Conservation (phyloP, 2,888 invertebrate species). For the Standfussiana lucernea region DNA sequence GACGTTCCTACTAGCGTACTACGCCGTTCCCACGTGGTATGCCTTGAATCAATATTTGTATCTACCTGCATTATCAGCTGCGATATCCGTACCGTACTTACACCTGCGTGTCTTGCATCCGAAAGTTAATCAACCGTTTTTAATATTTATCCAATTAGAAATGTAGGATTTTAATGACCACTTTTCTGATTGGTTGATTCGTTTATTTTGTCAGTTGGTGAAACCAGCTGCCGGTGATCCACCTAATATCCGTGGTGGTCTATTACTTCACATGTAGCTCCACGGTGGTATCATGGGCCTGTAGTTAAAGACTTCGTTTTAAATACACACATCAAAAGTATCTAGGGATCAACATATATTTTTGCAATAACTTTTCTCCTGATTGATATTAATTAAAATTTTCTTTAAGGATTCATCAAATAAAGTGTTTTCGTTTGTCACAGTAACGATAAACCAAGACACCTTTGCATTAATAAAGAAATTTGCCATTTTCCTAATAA, state of each 20-base stretch:
- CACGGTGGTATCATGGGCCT: too few relatives aligned
- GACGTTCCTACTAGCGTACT: conserved; percentile 23
- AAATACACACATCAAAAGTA: too few relatives aligned
- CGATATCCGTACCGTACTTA: conserved; percentile 63
- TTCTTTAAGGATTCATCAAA: too few relatives aligned
- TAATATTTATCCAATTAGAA: conserved; percentile 36
- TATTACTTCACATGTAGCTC: not conserved
- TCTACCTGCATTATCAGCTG: conserved; percentile 74
- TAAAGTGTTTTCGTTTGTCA: too few relatives aligned
- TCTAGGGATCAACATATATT: too few relatives aligned
- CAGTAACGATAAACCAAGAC: too few relatives aligned
- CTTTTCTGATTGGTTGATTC: not conserved
- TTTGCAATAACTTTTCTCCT: too few relatives aligned
- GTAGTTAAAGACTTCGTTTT: not conserved
- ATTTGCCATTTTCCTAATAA: too few relatives aligned
- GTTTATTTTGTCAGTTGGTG: not conserved
- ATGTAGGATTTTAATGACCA: conserved; percentile 1
- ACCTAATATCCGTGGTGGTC: not conserved
- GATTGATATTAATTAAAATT: too few relatives aligned
- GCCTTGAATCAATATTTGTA: conserved; percentile 71
- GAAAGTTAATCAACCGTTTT: conserved; percentile 44
- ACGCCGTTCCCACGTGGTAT: conserved; percentile 72
- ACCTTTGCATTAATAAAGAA: too few relatives aligned
- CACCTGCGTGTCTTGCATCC: conserved; percentile 41
- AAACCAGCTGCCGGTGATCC: not conserved